A percentile compares a stretch with the other conserved stretches of the same genome.
These are phyloP conservation scores for Leptinotarsa peninsularis DNA, from an alignment of 2,888 invertebrate species.

Conservation along the genomic window DNA sequence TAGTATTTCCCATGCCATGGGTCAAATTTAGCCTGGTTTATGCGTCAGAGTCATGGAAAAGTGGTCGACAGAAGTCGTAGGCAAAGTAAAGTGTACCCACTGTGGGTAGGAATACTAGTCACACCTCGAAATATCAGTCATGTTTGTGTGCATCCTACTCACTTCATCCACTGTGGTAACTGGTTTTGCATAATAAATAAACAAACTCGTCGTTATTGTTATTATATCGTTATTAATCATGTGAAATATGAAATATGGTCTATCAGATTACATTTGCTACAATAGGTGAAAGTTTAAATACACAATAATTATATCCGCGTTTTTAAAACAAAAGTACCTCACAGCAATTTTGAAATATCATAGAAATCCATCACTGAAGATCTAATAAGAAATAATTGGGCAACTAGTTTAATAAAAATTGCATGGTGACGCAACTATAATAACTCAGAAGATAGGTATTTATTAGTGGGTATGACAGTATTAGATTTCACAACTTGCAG, in stretches of 20 bases:
- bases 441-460: neutral
- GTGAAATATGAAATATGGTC: slow-evolving; percentile 20
- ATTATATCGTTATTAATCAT: slow-evolving; percentile 13
- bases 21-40: no score
- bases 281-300: slow-evolving; percentile 31
- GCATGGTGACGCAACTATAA: neutral
- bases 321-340: slow-evolving; percentile 20
- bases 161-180: neutral
- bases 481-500: neutral
- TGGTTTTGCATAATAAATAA: slow-evolving; percentile 10
- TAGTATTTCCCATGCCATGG: no score
- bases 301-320: slow-evolving; percentile 10
- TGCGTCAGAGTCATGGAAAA: no score
- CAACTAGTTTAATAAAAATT: slow-evolving; percentile 6
- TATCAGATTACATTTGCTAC: slow-evolving; percentile 16
- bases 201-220: slow-evolving; percentile 17
- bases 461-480: neutral
- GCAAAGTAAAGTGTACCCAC: no score
- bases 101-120: no score
- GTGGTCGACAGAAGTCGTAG: no score
- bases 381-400: slow-evolving; percentile 12
- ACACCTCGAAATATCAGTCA: neutral
- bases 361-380: slow-evolving; percentile 11
- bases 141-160: neutral
- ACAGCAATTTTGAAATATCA: slow-evolving; percentile 20